Evolutionary conservation across 2,113 vertebrate species (phyloP), one percentile per base, ranked within the genome.

Genomic region (Tauraco erythrolophus): DNA sequence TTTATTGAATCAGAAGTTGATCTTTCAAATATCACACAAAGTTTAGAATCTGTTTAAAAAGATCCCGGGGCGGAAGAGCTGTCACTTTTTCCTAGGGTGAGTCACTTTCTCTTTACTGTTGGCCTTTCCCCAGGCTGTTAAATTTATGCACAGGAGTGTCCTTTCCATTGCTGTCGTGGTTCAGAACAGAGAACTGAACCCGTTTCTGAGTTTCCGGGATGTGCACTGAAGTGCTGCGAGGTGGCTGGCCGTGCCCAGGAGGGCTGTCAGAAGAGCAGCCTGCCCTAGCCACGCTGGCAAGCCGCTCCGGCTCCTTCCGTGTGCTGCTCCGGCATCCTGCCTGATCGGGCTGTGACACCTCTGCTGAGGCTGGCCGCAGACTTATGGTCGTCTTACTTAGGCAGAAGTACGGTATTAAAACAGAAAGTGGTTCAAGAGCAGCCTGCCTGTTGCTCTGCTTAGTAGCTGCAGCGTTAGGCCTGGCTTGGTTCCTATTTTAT

Each of bases 221-320:
- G 19, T 53, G 35, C 22, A 11, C 2, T 46, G 60, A 46, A 1
- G 14, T 57, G 39, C 46, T 25, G 10, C 8, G 75, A 46, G 75
- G 31, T 76, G 39, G n/a, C n/a, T 48, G 65, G 14, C 64, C 9
- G 60, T 57, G 31, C n/a, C 4, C 19, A 8, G 45, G 39, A 31
- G 56, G 11, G 25, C 58, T 89, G 30, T n/a, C 19, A 7, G 60
- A 33, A 25, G 39, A 5, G 2, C n/a, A 8, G 37, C 56, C 3
- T 57, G 8, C 45, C 54, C 31, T 33, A 3, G 11, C 21, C 3
- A 1, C 3, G 3, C 41, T 9, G 43, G 11, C 25, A n/a, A 27
- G 35, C 28, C 0, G 1, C 27, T 31, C 58, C 3, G 3, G 21
- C 84, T 39, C 56, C 53, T 50, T 50, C 33, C 0, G 0, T 2